Percentiles rank a stretch among this genome's conserved stretches.
These are phyloP conservation scores for Drosophila paranaensis DNA, from an alignment of 2,888 invertebrate genomes.

Conservation along the genomic window DNA sequence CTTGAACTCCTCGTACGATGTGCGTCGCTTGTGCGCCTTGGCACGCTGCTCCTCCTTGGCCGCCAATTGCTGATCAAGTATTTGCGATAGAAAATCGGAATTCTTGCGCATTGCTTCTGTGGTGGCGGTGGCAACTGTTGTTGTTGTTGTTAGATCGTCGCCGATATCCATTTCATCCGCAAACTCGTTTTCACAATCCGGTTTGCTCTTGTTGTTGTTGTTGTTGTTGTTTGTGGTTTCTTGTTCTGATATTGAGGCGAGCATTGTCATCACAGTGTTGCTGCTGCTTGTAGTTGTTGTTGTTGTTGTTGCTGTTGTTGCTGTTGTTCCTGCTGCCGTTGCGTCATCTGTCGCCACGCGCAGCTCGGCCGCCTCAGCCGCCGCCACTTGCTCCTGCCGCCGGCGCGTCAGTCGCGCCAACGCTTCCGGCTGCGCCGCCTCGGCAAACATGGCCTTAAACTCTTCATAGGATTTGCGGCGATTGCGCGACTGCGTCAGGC, in stretches of 20 bases:
- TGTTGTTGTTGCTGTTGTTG: conserved; percentile 41
- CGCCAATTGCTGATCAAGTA: conserved; percentile 83
- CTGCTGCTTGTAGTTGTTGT: conserved; percentile 42
- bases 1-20: conserved; percentile 85
- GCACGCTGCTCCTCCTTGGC: conserved; percentile 74
- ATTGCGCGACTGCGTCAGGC: conserved; percentile 84
- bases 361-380: conserved; percentile 26
- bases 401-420: conserved; percentile 59
- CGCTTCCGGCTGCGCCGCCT: conserved; percentile 36
- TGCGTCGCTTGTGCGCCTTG: conserved; percentile 84
- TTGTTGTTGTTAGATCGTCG: conserved; percentile 67
- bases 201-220: conserved; percentile 57
- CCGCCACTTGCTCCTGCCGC: conserved; percentile 57
- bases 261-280: conserved; percentile 46
- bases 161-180: conserved; percentile 81
- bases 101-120: conserved; percentile 83
- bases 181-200: conserved; percentile 80
- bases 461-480: conserved; percentile 85
- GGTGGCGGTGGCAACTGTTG: conserved; percentile 51
- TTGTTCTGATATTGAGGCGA: conserved; percentile 83
- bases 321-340: conserved; percentile 50
- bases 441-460: conserved; percentile 84
- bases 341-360: conserved; percentile 58
- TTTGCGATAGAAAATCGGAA: conserved; percentile 84
- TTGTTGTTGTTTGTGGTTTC: conserved; percentile 59